Evolutionary conservation across 1,140 invertebrate genomes (phyloP), one percentile per base, ranked within the genome.

Genomic region (Aphelinus certus): DNA sequence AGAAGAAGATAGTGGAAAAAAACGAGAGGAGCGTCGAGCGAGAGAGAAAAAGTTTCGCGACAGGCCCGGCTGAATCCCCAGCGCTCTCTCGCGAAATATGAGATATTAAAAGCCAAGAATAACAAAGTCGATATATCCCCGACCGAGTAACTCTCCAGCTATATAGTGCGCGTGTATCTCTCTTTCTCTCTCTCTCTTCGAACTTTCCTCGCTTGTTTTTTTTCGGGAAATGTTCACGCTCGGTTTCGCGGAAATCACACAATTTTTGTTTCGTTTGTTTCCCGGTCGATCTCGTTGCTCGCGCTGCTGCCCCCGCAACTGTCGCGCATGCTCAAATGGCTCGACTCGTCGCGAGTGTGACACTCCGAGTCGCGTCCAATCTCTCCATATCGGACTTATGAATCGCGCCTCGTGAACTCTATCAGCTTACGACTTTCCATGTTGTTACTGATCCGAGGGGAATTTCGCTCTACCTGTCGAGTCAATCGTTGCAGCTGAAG

Each of bases 71-170:
- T 51, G 66, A 68, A 48, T 68, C 66, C 55, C 26, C 66, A 53
- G 45, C 66, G 43, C 48, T 70, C 68, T 64, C 68, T 67, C 69
- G 69, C 75, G 64, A 76, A 76, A 76, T 76, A 72, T 72, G 75
- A 76, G 75, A 76, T 76, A 76, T 76, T 76, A 76, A 76, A 76
- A 76, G 75, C 75, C 75, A 76, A 76, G 75, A 71, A 76, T 76
- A 76, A 76, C 75, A 71, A 68, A 72, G 75, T 67, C 74, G 56
- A 71, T 71, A 61, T 71, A 71, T 65, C 61, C 60, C 65, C 51
- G 51, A 3, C 5, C 57, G 71, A 62, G 63, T 53, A 46, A 67
- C 47, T 68, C 62, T 46, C 68, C 26, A 26, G 26, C 26, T 26
- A 26, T 26, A 26, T 68, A 49, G 63, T 58, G 75, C 66, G 66